Evolutionary conservation across 2,113 vertebrate genomes (phyloP), one percentile per base, ranked within the genome.

Genomic region (Clarias batrachus): DNA sequence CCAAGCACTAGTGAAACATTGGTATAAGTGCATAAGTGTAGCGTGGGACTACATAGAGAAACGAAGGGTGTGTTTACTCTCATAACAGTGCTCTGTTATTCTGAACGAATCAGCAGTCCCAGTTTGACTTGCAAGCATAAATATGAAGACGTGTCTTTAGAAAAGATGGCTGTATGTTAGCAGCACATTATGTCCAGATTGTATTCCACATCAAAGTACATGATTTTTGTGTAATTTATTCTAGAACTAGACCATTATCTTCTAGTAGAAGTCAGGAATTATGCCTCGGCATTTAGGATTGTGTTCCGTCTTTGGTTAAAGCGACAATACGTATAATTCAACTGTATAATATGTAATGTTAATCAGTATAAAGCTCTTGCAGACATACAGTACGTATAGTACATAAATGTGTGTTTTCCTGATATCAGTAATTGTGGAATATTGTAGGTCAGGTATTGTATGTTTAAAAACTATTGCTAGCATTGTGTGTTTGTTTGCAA

Each of bases 401-500:
- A 16, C 1, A 2, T 33, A 70, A 70, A 73, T 23, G 30, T 2
- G 10, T 11, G 70, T 23, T 73, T 73, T 23, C 8, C 30, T 37
- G 30, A 33, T 21, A 37, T 71, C 9, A 37, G 21, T 52, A 74
- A 48, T 30, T 68, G 25, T 27, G 21, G 60, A 17, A 54, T 84
- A 54, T 62, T 48, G 48, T 48, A 48, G 48, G 48, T 71, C 10
- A 57, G 8, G 54, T 30, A 11, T 37, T 7, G 4, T 37, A 63
- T 0, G 30, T 63, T 48, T 65, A 66, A 82, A 82, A 82, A 65
- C 13, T 33, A 62, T 37, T 30, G 77, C n/a, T 19, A 9, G 56
- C 16, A n/a, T 48, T 86, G 62, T 33, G n/a, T 86, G 77, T 87
- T 79, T 78, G 79, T 82, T 10, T 66, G 86, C 85, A 87, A 86